Conservation (phyloP, 2,113 vertebrate species). For the Perca fluviatilis region DNA sequence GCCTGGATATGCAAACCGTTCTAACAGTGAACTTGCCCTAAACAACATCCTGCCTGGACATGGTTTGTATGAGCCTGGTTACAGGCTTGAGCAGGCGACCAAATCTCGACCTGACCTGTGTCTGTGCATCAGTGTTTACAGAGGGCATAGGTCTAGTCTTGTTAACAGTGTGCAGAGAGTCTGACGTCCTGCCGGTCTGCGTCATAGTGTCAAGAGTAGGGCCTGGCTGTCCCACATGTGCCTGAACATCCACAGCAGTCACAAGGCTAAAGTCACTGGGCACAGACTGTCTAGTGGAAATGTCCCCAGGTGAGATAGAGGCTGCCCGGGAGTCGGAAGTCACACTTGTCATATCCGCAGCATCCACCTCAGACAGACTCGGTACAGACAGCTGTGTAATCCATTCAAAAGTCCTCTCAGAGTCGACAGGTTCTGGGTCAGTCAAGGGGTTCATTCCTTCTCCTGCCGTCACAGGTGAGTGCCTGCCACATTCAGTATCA, state of each 20-base stretch:
- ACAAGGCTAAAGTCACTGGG: background rate
- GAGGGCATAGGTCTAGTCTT: background rate
- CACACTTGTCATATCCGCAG: background rate
- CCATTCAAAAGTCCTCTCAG: conserved; percentile 3
- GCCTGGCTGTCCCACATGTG: too few relatives aligned
- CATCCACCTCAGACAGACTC: background rate
- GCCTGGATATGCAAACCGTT: background rate
- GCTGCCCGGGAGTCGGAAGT: background rate
- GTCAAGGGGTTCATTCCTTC: too few relatives aligned
- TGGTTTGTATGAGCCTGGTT: too few relatives aligned
- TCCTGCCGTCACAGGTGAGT: too few relatives aligned
- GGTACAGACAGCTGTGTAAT: conserved; percentile 4
- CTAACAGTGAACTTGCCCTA: background rate
- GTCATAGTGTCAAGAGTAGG: too few relatives aligned
- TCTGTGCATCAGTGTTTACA: background rate
- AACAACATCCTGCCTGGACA: too few relatives aligned
- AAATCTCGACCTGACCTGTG: too few relatives aligned
- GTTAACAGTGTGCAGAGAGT: too few relatives aligned
- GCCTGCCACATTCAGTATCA: too few relatives aligned
- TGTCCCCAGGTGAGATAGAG: background rate
- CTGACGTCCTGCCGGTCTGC: background rate
- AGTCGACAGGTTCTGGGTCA: too few relatives aligned
- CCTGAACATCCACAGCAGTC: background rate
- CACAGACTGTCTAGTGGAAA: background rate
- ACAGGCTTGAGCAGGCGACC: too few relatives aligned